A percentile compares a stretch with the other conserved stretches of the same genome.
Conservation (phyloP, 2,797 vertebrate genomes). For the Pteronotus mesoamericanus region DNA sequence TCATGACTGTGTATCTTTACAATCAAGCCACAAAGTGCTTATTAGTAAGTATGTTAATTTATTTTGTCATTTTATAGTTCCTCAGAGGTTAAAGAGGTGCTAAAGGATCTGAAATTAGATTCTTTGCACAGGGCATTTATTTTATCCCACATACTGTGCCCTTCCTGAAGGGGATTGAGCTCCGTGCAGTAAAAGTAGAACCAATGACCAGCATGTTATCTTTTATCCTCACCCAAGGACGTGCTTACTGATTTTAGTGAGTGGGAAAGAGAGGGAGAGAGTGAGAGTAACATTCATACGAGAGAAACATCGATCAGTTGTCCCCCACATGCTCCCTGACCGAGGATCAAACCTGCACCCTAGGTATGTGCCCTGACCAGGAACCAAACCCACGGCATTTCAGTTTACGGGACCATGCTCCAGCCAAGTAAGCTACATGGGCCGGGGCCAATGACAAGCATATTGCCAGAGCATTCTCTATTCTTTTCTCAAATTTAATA, state of each 20-base stretch:
- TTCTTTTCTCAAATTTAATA: background rate
- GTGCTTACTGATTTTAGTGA: background rate
- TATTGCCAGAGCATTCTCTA: background rate
- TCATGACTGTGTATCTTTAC: background rate
- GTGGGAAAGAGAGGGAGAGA: too few species aligned
- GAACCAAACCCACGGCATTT: background rate
- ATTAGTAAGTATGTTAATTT: background rate
- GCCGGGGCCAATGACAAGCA: too few species aligned
- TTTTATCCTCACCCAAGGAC: background rate
- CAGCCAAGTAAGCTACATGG: background rate
- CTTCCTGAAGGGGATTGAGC: background rate
- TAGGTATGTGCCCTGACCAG: background rate
- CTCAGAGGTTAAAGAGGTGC: background rate
- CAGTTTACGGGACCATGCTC: background rate
- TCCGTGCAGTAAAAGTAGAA: background rate
- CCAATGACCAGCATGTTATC: too few species aligned
- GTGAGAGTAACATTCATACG: background rate
- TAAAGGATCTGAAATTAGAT: background rate
- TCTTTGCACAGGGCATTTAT: background rate
- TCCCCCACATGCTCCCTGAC: background rate
- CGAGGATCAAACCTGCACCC: background rate
- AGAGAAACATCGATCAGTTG: background rate
- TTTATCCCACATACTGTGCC: background rate
- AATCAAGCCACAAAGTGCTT: background rate
- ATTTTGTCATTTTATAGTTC: background rate